These are phyloP conservation scores for Julus scandinavius DNA, from an alignment of 2,888 invertebrate species.

Conservation along the genomic window DNA sequence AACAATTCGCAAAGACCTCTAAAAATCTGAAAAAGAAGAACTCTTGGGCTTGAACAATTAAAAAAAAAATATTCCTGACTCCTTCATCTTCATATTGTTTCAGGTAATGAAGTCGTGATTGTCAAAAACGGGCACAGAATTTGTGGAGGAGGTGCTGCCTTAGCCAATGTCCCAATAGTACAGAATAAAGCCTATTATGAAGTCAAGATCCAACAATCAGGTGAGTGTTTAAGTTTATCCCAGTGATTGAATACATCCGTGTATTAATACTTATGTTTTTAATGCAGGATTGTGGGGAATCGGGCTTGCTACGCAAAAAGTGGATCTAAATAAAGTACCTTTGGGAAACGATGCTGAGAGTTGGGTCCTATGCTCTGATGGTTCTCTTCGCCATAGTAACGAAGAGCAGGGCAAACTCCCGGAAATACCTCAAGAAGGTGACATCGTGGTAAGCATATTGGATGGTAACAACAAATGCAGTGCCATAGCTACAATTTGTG, in stretches of 20 bases:
- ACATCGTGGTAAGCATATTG: conserved; percentile 77
- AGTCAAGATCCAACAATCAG: conserved; percentile 95
- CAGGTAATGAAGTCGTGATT: conserved; percentile 95
- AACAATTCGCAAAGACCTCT: too few species aligned
- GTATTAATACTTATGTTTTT: not conserved
- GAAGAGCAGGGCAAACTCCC: conserved; percentile 78
- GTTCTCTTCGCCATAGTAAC: conserved; percentile 84
- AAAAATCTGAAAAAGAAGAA: too few species aligned
- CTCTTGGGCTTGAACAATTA: too few species aligned
- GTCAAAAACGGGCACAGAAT: conserved; percentile 92
- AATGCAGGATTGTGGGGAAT: conserved; percentile 83
- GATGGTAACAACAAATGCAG: too few species aligned
- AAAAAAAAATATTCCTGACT: too few species aligned
- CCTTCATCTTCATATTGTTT: too few species aligned
- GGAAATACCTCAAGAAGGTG: conserved; percentile 86
- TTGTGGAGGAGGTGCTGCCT: conserved; percentile 94
- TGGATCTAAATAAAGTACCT: conserved; percentile 86
- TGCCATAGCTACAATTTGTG: too few species aligned
- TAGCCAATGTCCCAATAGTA: conserved; percentile 92
- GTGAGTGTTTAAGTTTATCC: conserved; percentile 64
- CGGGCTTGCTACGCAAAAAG: conserved; percentile 88
- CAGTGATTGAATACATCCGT: not conserved
- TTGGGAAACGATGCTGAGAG: conserved; percentile 90
- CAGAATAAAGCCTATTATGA: conserved; percentile 99
- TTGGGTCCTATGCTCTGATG: conserved; percentile 93